phyloP scores from a whole-genome alignment of 53 echinoderm and acorn worm genomes.

The Actinopyga echinites region DNA sequence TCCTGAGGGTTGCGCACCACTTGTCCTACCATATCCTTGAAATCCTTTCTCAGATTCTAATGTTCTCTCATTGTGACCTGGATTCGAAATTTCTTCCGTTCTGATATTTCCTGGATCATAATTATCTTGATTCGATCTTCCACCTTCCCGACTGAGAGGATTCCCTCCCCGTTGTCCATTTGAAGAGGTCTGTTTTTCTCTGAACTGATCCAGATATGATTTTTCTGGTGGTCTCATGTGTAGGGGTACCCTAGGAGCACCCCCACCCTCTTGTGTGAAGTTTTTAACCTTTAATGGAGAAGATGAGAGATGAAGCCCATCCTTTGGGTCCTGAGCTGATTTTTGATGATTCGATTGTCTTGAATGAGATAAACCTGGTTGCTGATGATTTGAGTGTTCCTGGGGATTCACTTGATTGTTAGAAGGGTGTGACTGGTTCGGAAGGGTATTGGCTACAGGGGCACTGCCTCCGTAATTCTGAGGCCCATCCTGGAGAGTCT shows the following conservation, averaged over 20 bases:
- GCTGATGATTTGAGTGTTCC: no score
- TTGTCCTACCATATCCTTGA: slow-evolving; percentile 25
- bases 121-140: neutral
- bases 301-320: neutral
- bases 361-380: neutral
- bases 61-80: neutral
- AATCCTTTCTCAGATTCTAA: slow-evolving; percentile 15
- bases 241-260: neutral
- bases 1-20: no score
- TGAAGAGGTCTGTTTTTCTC: slow-evolving; percentile 12
- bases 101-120: neutral
- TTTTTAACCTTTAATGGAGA: slow-evolving; percentile 3
- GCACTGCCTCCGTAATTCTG: no score
- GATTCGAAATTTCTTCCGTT: neutral
- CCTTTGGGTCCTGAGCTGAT: neutral
- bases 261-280: neutral
- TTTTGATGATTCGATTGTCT: neutral
- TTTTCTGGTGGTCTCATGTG: slow-evolving; percentile 22
- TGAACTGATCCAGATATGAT: slow-evolving; percentile 35
- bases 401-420: no score
- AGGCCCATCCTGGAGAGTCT: no score
- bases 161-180: neutral
- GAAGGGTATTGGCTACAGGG: no score
- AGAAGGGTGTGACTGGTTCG: no score
- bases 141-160: neutral